Evolutionary conservation across 2,888 invertebrate species (phyloP), one percentile per base, ranked within the genome.

Genomic region (Galerucella calmariensis): DNA sequence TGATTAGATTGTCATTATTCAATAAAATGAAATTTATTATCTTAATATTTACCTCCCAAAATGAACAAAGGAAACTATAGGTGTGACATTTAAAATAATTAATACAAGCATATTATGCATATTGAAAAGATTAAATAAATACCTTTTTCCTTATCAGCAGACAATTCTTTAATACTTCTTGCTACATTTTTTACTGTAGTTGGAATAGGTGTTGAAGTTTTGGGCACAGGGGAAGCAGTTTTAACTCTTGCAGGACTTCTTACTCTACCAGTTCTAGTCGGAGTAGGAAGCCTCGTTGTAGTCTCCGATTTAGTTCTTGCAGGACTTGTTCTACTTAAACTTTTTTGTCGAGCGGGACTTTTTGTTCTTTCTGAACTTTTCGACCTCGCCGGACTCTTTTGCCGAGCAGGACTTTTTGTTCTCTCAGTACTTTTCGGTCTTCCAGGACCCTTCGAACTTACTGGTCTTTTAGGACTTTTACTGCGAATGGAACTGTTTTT

Each of bases 391-490:
- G 81, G 78, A 73, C 80, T 79, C 73, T 77, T 81, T 0, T 73
- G 44, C 73, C 81, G 77, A 11, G 73, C 76, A 48, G 89, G 89
- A 14, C 89, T 89, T 69, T 74, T 80, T 20, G 69, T 41, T 46
- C 80, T 78, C 5, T 77, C 77, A 9, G 82, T 81, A 66, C 80
- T 79, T 70, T 72, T 75, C 5, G 73, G 70, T 67, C 78, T 77
- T 16, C 77, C 76, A 10, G 81, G 79, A 72, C 82, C 81, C 73
- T 76, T 80, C 11, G 78, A 74, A 51, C 76, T 77, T 69, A 68
- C 75, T 48, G 78, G 62, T 69, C 78, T 78, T 10, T 70, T 72
- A 9, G 81, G 80, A 44, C 80, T 78, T 72, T 76, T 74, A 20
- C 69, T 41, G 11, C 63, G 44, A 16, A 11, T 20, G 61, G 77